Evolutionary conservation across 2,797 vertebrate genomes (phyloP), one percentile per base, ranked within the genome.

Genomic region (Telmatherina bonti): DNA sequence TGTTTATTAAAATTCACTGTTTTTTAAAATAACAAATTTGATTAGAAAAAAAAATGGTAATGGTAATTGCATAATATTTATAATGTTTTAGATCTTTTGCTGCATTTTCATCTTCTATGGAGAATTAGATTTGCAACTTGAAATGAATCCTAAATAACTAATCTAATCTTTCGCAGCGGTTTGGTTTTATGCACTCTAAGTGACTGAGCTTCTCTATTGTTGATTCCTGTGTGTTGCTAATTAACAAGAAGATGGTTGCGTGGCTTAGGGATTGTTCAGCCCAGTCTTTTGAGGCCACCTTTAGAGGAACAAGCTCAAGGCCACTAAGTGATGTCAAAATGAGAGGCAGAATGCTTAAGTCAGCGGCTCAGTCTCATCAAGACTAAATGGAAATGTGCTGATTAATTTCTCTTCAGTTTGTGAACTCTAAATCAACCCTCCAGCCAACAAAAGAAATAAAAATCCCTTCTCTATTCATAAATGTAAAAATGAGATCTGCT

Each of bases 291-390:
- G 82, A 79, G 80, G 72, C 73, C 81, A 69, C 47, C 67, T 85
- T 87, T 38, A 77, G 60, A 81, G 62, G 65, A 78, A 76, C 67
- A 57, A 16, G 57, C 81, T 86, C 69, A 55, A 69, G 83, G 77
- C 75, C 67, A 52, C 70, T 58, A 72, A 85, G 74, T 81, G 82
- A 85, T 72, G 85, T 78, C 74, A 84, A 60, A 74, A 66, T 16
- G 63, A 76, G 67, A 63, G 9, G 30, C 74, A 64, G 67, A 76
- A 72, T 3, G 64, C 81, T 83, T 55, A 30, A 69, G 83, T 90
- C 89, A 87, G 87, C 86, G 88, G 78, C 82, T 77, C 75, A 52
- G 79, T 84, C 82, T 88, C 81, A 88, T 81, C 81, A 79, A 76
- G 63, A 70, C 80, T 62, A 78, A 85, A 87, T 82, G 74, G 56